phyloP scores from a whole-genome alignment of 2,888 invertebrate species.

The Linyphia triangularis region DNA sequence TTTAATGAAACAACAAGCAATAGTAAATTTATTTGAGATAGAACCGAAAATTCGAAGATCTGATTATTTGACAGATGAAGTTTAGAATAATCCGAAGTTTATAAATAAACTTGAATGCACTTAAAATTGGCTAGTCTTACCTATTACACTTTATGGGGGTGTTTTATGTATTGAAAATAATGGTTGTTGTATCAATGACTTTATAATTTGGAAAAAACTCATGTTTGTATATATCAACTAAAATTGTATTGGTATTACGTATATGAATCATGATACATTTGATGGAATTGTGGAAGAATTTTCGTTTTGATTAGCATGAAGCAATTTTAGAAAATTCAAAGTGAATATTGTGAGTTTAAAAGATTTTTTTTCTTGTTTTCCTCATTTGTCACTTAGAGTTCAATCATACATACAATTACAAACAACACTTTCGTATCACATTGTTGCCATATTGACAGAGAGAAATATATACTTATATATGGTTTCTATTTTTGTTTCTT shows the following conservation, averaged over 20 bases:
- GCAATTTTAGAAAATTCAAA: background rate
- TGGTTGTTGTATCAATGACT: background rate
- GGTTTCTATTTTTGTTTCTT: background rate
- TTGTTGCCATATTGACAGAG: background rate
- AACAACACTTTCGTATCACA: background rate
- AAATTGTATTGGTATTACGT: background rate
- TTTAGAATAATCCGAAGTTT: no score
- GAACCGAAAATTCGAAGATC: no score
- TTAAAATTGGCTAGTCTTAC: background rate
- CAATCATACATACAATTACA: background rate
- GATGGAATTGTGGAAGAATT: background rate
- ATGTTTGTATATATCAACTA: background rate
- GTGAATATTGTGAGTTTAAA: background rate
- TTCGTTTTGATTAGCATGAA: background rate
- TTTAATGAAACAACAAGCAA: background rate
- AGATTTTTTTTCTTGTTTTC: background rate
- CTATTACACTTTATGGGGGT: background rate
- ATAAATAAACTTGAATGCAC: background rate
- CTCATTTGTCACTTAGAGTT: background rate
- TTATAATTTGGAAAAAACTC: background rate
- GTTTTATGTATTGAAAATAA: background rate
- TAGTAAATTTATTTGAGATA: background rate
- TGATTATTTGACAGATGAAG: conserved; percentile 6
- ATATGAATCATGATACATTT: background rate
- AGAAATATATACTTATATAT: background rate